Evolutionary conservation across 92 coral and sea anemone species (phyloP).

Genomic region (Epizoanthus rinbou): DNA sequence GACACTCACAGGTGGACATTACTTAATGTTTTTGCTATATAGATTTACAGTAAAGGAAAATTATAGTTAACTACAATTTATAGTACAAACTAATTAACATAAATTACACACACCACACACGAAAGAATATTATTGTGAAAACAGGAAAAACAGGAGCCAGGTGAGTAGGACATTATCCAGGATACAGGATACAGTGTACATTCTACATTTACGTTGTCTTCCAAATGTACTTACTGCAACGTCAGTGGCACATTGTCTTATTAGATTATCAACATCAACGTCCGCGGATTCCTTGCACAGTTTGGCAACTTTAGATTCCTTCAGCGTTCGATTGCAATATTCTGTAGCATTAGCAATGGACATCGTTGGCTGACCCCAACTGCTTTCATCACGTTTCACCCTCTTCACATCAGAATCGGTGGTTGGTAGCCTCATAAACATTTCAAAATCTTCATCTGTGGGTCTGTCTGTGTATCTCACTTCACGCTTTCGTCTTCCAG

Average conservation of each 20-base stretch:
- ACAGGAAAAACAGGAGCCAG: no score
- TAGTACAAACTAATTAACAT: no score
- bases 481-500: conserved; percentile 26
- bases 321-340: conserved; percentile 58
- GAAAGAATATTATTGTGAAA: no score
- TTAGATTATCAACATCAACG: conserved; percentile 48
- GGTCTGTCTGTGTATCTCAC: conserved; percentile 25
- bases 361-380: conserved; percentile 37
- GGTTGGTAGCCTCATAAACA: background rate
- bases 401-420: background rate
- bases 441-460: conserved; percentile 35
- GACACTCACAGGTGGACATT: no score
- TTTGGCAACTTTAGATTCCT: conserved; percentile 59
- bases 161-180: no score
- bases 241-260: conserved; percentile 57
- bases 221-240: conserved; percentile 49
- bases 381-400: background rate
- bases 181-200: no score
- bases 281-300: conserved; percentile 57
- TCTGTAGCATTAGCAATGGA: conserved; percentile 63
- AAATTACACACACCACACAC: no score
- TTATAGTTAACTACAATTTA: no score
- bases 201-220: background rate
- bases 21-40: no score
- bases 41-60: no score